phyloP scores from a whole-genome alignment of 2,888 invertebrate species.

The Drosophila picticornis region DNA sequence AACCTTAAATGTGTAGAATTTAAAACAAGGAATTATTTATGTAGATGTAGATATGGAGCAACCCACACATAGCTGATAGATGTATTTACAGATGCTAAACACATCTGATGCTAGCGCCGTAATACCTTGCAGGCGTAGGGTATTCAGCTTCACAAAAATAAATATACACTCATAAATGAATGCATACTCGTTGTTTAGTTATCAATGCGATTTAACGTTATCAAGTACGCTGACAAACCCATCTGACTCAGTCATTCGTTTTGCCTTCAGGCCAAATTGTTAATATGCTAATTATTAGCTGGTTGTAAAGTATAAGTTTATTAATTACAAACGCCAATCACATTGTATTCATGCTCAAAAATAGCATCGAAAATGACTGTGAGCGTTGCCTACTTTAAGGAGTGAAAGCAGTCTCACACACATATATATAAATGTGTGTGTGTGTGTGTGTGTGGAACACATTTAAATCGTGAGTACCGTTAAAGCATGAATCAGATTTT shows the following conservation, averaged over 20 bases:
- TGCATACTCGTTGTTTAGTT: neutral
- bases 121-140: neutral
- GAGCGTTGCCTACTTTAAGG: constrained; percentile 30
- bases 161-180: neutral
- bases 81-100: neutral
- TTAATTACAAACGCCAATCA: constrained; percentile 15
- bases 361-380: constrained; percentile 15
- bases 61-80: neutral
- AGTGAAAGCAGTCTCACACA: neutral
- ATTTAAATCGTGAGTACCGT: neutral
- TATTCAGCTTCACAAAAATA: neutral
- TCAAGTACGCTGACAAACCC: constrained; percentile 20
- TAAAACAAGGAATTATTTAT: neutral
- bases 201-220: constrained; percentile 33
- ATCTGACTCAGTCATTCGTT: constrained; percentile 2
- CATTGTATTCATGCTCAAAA: constrained; percentile 35
- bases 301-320: constrained; percentile 14
- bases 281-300: constrained; percentile 35
- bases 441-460: too few species aligned
- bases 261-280: constrained; percentile 36
- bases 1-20: neutral
- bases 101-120: neutral
- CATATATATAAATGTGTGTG: neutral
- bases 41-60: neutral
- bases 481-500: neutral